Conservation (phyloP, 2,888 invertebrate genomes). For the Galerucella pusilla region DNA sequence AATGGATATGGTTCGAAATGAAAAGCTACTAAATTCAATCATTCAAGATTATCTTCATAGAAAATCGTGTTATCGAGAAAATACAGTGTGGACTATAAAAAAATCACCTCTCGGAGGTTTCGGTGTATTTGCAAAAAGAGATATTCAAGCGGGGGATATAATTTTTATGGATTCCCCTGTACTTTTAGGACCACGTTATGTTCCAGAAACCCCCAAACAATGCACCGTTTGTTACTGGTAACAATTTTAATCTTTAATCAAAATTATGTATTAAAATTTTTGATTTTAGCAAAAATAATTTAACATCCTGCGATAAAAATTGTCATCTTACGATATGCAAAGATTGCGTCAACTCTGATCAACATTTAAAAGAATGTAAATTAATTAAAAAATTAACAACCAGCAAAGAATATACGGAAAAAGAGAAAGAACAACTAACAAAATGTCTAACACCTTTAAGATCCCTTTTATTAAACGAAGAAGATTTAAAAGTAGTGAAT, state of each 20-base stretch:
- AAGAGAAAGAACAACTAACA: constrained; percentile 17
- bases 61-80: constrained; percentile 41
- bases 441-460: constrained; percentile 65
- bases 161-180: constrained; percentile 79
- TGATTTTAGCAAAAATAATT: constrained; percentile 62
- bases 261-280: background rate
- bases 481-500: constrained; percentile 68
- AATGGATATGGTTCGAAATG: constrained; percentile 34
- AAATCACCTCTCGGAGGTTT: constrained; percentile 75
- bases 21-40: constrained; percentile 40
- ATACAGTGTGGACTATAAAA: constrained; percentile 71
- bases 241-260: background rate
- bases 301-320: constrained; percentile 68
- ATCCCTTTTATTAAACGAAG: constrained; percentile 62
- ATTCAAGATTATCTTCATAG: constrained; percentile 48
- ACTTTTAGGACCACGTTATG: constrained; percentile 75
- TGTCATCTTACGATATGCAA: constrained; percentile 81
- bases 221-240: constrained; percentile 78
- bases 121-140: constrained; percentile 76
- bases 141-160: constrained; percentile 75
- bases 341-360: constrained; percentile 70
- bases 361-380: constrained; percentile 74
- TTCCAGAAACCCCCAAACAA: constrained; percentile 65
- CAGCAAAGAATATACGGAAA: constrained; percentile 46
- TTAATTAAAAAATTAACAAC: constrained; percentile 70